A percentile compares a stretch with the other conserved stretches of the same genome.
phyloP scores from a whole-genome alignment of 2,797 vertebrate species.

The Buceros bicornis region DNA sequence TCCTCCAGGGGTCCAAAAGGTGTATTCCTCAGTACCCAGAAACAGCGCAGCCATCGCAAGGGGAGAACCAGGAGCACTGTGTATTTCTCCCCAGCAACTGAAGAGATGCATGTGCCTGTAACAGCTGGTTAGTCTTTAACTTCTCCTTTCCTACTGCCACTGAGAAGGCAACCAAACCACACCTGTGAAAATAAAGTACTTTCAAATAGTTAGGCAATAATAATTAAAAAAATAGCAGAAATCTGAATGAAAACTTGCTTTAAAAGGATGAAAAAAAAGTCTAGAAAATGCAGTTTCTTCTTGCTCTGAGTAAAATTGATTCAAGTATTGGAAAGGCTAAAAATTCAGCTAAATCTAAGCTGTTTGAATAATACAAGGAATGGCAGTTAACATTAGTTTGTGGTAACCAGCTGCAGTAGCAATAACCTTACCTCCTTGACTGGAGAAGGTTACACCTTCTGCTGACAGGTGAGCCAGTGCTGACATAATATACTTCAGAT shows the following conservation, averaged over 20 bases:
- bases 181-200: background rate
- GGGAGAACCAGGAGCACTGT: fast-evolving
- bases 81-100: fast-evolving
- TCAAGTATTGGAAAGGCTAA: background rate
- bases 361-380: background rate
- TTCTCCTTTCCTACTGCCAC: fast-evolving
- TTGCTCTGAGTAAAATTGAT: background rate
- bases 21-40: fast-evolving
- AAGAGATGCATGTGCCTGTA: fast-evolving
- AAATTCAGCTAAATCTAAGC: background rate
- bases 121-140: background rate
- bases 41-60: background rate
- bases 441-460: background rate
- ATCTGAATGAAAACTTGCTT: background rate
- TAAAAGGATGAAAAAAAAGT: background rate
- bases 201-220: too few species aligned
- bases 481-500: fast-evolving
- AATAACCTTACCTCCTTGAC: fast-evolving
- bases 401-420: background rate
- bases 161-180: background rate
- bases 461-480: fast-evolving
- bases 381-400: fast-evolving
- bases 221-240: too few species aligned
- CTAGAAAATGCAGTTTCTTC: background rate
- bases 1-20: background rate